Base-by-base conservation (phyloP, 2,888 invertebrate genomes). In the Ophion ventricosus region DNA sequence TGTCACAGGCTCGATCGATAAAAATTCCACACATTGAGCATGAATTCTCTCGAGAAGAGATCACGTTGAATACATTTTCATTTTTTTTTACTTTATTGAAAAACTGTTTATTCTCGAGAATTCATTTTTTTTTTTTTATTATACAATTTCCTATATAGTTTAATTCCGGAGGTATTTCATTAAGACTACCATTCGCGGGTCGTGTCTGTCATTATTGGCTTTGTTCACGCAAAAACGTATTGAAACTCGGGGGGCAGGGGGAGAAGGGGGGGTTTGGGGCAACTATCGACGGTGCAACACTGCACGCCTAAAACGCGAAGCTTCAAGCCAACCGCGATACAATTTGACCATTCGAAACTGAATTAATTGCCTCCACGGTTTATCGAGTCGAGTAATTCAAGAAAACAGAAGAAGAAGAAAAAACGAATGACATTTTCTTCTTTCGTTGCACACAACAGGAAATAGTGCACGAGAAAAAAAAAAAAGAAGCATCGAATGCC, bases 51-150 rank as follows among this genome's bases (percentile, higher is more conserved):
- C 17, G 17, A 14, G 17, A 49, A 56, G 14, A 63, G n/a, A 29
- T 17, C 61, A 5, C 25, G 17, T 7, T 1, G 8, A 7, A 57
- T 66, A 77, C 35, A 20, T n/a, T n/a, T n/a, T 11, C n/a, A 67
- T 17, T 10, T n/a, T 23, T 40, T 17, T 17, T 26, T 40, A 17
- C 49, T 66, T 84, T 75, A 78, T 81, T 78, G 70, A 57, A 84
- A 84, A 84, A 84, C 69, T 35, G 56, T 84, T 81, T 78, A 84
- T 81, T 84, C 49, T 73, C 54, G 66, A 78, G 54, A 74, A 78
- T 81, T n/a, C n/a, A n/a, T n/a, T 74, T 54, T 75, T 74, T 49
- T 23, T 10, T 78, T 63, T 61, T 81, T 84, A 84, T 84, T 66
- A 78, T 84, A 84, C 84, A 84, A 81, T 69, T 66, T 81, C 40